Base-by-base conservation (phyloP, 2,888 invertebrate species). In the Spodoptera exigua region DNA sequence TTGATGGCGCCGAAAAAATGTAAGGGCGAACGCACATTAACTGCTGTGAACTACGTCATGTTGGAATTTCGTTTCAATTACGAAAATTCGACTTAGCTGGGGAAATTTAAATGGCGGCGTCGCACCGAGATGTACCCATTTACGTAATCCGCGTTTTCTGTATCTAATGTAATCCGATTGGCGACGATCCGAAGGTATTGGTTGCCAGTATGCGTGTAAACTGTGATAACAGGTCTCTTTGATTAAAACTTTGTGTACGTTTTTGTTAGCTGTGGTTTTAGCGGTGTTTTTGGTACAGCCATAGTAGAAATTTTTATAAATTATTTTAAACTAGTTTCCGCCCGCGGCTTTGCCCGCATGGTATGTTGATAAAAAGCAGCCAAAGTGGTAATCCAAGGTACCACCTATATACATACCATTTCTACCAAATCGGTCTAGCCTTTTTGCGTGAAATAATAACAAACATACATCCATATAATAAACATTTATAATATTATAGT, bases 41-140 rank as follows among this genome's bases (percentile, higher is more conserved):
- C 76, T 76, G 48, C 48, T 45, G 59, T 56, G 56, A 64, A 81
- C 81, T 83, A 80, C 85, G 82, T 82, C 86, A 82, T 85, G 78
- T 78, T 62, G 80, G 83, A 85, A 86, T 89, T 87, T 86, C 79
- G 82, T 90, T 91, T 91, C 90, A 91, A 90, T 90, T 89, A 89
- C 83, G 78, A 66, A 70, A 74, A 71, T 68, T 74, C 78, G 82
- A 81, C 82, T 87, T 85, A 79, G 73, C 61, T 70, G 74, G 78
- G 78, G 78, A 82, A 86, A 89, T 89, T 87, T 86, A 86, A 89
- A 89, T 85, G 74, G 82, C 74, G 74, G 74, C 72, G 68, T 75
- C 61, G 70, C 74, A 76, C 72, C 61, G 74, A 81, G 76, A 81
- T 77, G 82, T 82, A 76, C 77, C 78, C 81, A 84, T 88, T 89